Base-by-base conservation (phyloP, 2,113 vertebrate species). In the Butorides virescens region DNA sequence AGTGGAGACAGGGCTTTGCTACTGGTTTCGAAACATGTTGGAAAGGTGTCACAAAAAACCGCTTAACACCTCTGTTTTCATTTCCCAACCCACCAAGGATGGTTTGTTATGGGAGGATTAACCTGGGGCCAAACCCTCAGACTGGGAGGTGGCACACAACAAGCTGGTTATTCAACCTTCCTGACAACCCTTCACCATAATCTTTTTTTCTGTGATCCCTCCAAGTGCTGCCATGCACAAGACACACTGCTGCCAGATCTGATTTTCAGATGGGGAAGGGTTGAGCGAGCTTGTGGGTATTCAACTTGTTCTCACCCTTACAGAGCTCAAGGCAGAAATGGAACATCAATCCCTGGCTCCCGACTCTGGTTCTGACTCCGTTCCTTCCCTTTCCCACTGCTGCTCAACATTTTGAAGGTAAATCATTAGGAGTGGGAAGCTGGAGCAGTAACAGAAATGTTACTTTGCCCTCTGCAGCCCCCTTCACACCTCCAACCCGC, bases 21-120 rank as follows among this genome's bases (percentile, higher is more conserved):
- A 13, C 29, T 1, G 2, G 4, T 59, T 85, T n/a, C 0, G 0
- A 50, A 44, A 30, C 10, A 20, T 22, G 12, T 19, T 63, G 25
- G 52, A 59, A 74, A 82, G 9, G 23, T 29, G 25, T 30, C 70
- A 81, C 8, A 32, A 21, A 74, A 75, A 59, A 62, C 10, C 15
- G 59, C 8, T 55, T n/a, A 27, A 2, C 13, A 11, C 11, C 27
- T n/a, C 18, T 91, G 26, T 4, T 78, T 93, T 66, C 10, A 62
- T 37, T 63, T 88, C 37, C 56, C 11, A 10, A 62, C 39, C 13
- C 37, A 65, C n/a, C 2, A 2, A 82, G 25, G 34, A 23, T 62
- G 42, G 15, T 55, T 46, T 92, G 56, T 30, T 62, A 11, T 7
- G 10, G 16, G 13, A 87, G 10, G 32, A 78, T 62, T 67, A 78